A percentile compares a stretch with the other conserved stretches of the same genome.
These are phyloP conservation scores for Junonia oenone DNA, from an alignment of 2,888 invertebrate species.

Conservation along the genomic window DNA sequence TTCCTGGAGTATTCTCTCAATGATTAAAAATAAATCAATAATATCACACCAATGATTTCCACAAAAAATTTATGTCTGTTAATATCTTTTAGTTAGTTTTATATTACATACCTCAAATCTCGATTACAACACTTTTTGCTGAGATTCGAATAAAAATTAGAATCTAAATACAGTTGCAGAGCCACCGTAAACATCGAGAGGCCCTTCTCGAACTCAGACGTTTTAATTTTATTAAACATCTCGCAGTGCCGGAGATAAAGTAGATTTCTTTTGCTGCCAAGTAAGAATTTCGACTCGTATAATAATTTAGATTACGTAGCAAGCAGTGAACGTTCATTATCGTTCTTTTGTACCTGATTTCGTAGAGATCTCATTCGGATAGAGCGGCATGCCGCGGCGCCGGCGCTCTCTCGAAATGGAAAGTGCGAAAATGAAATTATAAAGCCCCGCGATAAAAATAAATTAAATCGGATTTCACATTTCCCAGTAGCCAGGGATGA, in stretches of 20 bases:
- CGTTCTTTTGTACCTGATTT: slow-evolving; percentile 79
- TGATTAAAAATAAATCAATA: no score
- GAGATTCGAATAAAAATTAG: slow-evolving; percentile 23
- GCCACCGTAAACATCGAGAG: slow-evolving; percentile 62
- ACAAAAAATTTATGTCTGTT: no score
- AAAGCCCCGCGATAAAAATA: slow-evolving; percentile 79
- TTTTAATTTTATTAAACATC: slow-evolving; percentile 78
- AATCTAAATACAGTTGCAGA: slow-evolving; percentile 62
- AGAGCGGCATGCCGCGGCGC: slow-evolving; percentile 73
- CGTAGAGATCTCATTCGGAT: slow-evolving; percentile 78
- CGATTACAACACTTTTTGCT: slow-evolving; percentile 42
- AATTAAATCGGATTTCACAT: slow-evolving; percentile 79
- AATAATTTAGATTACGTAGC: slow-evolving; percentile 80
- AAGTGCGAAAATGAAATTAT: slow-evolving; percentile 81
- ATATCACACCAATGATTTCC: no score
- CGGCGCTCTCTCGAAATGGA: slow-evolving; percentile 75
- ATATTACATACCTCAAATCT: slow-evolving; percentile 17
- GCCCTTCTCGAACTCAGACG: slow-evolving; percentile 57
- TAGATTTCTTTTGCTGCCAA: slow-evolving; percentile 75
- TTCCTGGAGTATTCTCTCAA: no score
- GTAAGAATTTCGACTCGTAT: slow-evolving; percentile 77
- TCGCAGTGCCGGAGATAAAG: slow-evolving; percentile 68
- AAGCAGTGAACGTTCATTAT: slow-evolving; percentile 79
- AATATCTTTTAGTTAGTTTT: no score
- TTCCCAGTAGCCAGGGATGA: slow-evolving; percentile 73